Conservation (phyloP, 2,888 invertebrate genomes). For the Tipula unca region DNA sequence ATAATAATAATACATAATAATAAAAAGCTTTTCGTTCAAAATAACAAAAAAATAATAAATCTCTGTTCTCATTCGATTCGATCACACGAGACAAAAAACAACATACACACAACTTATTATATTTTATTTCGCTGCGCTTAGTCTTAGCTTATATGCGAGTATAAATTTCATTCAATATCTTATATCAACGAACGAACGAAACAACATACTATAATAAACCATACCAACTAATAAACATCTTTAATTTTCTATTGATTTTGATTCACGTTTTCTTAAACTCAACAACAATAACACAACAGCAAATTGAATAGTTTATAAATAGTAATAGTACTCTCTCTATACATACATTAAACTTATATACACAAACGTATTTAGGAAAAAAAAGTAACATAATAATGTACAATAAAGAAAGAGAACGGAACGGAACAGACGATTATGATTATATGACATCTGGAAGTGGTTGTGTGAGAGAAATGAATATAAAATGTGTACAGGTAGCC, state of each 20-base stretch:
- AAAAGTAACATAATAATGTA: background rate
- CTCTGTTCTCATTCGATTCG: background rate
- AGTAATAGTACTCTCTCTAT: background rate
- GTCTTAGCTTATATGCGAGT: background rate
- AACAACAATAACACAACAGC: background rate
- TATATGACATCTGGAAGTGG: background rate
- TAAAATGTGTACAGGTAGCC: background rate
- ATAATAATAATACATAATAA: background rate
- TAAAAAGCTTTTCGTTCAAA: background rate
- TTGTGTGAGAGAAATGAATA: background rate
- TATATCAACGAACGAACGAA: background rate
- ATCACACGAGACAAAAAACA: background rate
- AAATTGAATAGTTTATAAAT: background rate
- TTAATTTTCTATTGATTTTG: slow-evolving; percentile 8
- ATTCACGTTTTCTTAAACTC: background rate
- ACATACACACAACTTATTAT: background rate
- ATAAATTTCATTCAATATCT: background rate
- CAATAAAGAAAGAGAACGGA: background rate
- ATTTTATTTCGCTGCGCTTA: background rate
- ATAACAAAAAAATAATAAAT: background rate
- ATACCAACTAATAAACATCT: background rate
- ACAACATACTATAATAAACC: background rate
- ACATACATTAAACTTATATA: background rate
- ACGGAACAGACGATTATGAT: background rate
- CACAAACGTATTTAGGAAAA: background rate